Evolutionary conservation across 2,113 vertebrate species (phyloP).

Genomic region (Cardinalis cardinalis): DNA sequence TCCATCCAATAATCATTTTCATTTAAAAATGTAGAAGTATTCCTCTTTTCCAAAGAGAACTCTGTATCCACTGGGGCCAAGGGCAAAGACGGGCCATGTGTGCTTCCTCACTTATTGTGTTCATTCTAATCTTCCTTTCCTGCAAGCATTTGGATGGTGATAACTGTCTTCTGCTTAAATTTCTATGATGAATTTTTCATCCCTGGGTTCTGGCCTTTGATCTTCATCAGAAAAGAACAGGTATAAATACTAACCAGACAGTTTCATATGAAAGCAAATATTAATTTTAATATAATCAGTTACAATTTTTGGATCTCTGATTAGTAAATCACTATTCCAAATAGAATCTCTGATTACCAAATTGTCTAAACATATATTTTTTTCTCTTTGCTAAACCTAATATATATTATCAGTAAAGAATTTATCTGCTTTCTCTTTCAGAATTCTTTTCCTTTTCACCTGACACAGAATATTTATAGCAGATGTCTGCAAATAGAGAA

Average conservation of each 20-base stretch:
- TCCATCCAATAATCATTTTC: neutral
- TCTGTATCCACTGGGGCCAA: neutral
- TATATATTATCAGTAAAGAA: neutral
- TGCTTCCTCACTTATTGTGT: fast-evolving
- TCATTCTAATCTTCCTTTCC: neutral
- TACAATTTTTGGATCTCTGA: neutral
- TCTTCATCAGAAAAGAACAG: neutral
- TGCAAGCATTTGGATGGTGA: neutral
- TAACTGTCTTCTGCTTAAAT: neutral
- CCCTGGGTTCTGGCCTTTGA: neutral
- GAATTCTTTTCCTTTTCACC: neutral
- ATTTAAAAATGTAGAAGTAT: neutral
- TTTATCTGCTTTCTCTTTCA: neutral
- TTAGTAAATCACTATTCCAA: neutral
- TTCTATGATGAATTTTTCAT: neutral
- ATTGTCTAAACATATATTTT: neutral
- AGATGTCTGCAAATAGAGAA: neutral
- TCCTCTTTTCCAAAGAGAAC: neutral
- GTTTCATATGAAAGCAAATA: neutral
- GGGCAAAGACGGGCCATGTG: neutral
- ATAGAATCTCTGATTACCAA: neutral
- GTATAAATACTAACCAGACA: neutral
- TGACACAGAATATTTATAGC: neutral
- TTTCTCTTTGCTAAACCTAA: neutral
- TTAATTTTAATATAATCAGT: neutral